Evolutionary conservation across 2,888 invertebrate species (phyloP).

Genomic region (Caenorhabditis sp.): DNA sequence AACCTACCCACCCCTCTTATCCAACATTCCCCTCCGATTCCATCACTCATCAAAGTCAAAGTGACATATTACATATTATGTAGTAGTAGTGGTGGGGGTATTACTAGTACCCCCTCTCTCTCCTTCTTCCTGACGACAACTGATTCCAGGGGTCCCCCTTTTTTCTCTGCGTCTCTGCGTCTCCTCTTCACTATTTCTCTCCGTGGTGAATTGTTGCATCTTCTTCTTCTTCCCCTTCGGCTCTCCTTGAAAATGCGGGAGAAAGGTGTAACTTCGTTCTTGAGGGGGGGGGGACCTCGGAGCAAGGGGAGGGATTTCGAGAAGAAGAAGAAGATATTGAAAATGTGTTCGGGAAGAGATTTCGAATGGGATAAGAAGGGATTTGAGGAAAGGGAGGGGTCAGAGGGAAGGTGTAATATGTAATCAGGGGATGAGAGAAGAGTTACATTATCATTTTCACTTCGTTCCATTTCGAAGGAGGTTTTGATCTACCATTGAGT

Average conservation of each 20-base stretch:
- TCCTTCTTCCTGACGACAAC: slow-evolving; percentile 14
- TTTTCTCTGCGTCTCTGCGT: background rate
- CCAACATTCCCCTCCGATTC: background rate
- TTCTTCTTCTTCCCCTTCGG: background rate
- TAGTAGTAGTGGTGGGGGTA: background rate
- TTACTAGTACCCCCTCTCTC: slow-evolving; percentile 9
- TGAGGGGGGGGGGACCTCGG: background rate
- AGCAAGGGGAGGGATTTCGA: background rate
- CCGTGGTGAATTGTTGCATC: slow-evolving; percentile 35
- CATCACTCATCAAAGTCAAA: slow-evolving; percentile 13
- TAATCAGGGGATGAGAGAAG: background rate
- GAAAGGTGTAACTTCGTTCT: slow-evolving; percentile 22
- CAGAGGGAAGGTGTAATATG: slow-evolving; percentile 10
- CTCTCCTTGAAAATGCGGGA: background rate
- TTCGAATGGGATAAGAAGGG: background rate
- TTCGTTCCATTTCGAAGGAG: background rate
- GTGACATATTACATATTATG: slow-evolving; percentile 12
- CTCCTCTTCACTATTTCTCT: background rate
- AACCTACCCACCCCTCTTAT: background rate
- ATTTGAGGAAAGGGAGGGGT: background rate
- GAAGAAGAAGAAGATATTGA: slow-evolving; percentile 6
- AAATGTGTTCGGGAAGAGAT: slow-evolving; percentile 1
- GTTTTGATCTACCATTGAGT: background rate
- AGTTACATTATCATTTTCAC: slow-evolving; percentile 16
- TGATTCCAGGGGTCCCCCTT: slow-evolving; percentile 5